These are phyloP conservation scores for Lysandra bellargus DNA, from an alignment of 2,888 invertebrate genomes.

Conservation along the genomic window DNA sequence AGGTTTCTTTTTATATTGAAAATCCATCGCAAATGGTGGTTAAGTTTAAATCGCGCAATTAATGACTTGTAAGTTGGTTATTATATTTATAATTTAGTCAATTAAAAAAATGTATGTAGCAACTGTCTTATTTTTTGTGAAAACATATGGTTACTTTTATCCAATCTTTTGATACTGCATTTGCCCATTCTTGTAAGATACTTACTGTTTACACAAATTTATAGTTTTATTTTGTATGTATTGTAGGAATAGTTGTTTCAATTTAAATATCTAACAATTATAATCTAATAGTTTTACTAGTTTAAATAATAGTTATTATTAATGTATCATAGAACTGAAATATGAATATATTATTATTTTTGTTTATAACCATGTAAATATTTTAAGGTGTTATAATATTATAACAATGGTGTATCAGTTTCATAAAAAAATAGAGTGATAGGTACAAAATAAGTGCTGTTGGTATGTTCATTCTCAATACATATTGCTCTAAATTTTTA, in stretches of 20 bases:
- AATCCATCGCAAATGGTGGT: too few relatives aligned
- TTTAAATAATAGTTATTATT: background rate
- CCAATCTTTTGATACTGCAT: constrained; percentile 21
- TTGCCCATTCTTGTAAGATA: constrained; percentile 30
- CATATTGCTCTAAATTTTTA: constrained; percentile 36
- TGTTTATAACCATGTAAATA: constrained; percentile 67
- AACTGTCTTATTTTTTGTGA: background rate
- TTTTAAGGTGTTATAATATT: constrained; percentile 56
- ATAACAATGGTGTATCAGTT: constrained; percentile 53
- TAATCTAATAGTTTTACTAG: constrained; percentile 9
- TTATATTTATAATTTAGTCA: constrained; percentile 23
- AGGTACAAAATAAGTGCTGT: constrained; percentile 10
- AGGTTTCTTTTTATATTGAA: too few relatives aligned
- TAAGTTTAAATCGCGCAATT: constrained; percentile 47
- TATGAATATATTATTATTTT: constrained; percentile 39
- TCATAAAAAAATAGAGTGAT: constrained; percentile 34
- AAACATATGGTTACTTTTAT: background rate
- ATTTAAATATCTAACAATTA: constrained; percentile 26
- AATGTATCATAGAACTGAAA: constrained; percentile 42
- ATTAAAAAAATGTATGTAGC: background rate
- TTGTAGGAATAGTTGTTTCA: constrained; percentile 28
- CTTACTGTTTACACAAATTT: constrained; percentile 22
- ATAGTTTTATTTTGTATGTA: constrained; percentile 27
- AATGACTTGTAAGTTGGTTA: constrained; percentile 38
- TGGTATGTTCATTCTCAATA: constrained; percentile 28